Conservation (phyloP, 2,113 vertebrate genomes). For the Chinchilla lanigera region DNA sequence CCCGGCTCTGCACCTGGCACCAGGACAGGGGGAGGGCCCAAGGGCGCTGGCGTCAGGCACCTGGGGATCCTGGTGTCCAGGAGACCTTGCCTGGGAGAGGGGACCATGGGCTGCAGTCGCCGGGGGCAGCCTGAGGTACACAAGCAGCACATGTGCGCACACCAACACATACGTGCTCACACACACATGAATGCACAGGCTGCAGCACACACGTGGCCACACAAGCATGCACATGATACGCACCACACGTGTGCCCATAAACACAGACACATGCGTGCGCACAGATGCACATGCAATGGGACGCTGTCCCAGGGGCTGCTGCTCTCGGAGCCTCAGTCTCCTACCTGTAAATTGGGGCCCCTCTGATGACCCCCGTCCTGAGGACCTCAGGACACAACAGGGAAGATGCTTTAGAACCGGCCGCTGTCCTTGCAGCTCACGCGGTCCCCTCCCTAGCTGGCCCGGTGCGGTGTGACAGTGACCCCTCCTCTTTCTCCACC, state of each 20-base stretch:
- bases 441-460: background rate
- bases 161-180: background rate
- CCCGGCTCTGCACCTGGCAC: background rate
- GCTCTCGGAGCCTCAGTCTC: background rate
- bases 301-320: background rate
- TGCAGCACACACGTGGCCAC: too few relatives aligned
- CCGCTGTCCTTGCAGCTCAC: background rate
- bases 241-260: background rate
- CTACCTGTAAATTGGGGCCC: background rate
- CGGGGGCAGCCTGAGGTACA: background rate
- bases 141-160: background rate
- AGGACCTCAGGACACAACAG: background rate
- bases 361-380: background rate
- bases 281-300: background rate
- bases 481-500: too few relatives aligned
- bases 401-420: background rate
- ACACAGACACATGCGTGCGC: background rate
- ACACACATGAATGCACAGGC: background rate
- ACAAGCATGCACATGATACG: background rate
- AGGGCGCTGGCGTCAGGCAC: rapidly evolving
- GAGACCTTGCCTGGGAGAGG: background rate
- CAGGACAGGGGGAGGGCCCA: background rate
- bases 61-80: rapidly evolving
- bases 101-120: too few relatives aligned
- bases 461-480: background rate